Conservation (phyloP, 2,888 invertebrate species). For the Ariolimax columbianus region DNA sequence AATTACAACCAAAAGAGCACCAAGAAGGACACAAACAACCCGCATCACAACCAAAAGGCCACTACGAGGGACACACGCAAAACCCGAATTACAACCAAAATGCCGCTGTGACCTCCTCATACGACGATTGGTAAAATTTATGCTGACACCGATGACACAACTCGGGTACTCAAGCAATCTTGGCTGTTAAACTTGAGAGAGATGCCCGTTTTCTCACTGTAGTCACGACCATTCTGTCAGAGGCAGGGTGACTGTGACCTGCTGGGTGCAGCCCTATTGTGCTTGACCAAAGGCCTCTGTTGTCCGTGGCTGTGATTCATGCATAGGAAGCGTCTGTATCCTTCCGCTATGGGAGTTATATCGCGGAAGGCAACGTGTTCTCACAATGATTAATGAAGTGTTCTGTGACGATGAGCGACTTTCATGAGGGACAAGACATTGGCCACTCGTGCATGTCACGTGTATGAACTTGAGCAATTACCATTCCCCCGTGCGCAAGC, state of each 20-base stretch:
- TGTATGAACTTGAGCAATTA: constrained; percentile 10
- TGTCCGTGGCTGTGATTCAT: neutral
- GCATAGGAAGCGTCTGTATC: neutral
- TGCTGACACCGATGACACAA: too few species aligned
- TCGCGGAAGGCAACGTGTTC: neutral
- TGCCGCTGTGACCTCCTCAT: too few species aligned
- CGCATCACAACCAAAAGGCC: too few species aligned
- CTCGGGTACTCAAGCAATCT: too few species aligned
- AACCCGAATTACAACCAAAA: too few species aligned
- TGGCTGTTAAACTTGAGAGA: too few species aligned
- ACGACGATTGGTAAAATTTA: too few species aligned
- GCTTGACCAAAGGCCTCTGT: neutral
- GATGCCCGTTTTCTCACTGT: too few species aligned
- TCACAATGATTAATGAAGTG: constrained; percentile 16
- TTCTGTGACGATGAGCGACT: neutral
- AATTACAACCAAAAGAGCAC: too few species aligned
- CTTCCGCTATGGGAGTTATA: neutral
- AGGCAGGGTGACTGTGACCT: neutral
- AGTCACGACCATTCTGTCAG: neutral
- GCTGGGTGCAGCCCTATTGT: neutral
- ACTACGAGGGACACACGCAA: too few species aligned
- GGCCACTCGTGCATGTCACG: constrained; percentile 10
- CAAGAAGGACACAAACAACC: too few species aligned
- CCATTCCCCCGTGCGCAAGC: neutral
- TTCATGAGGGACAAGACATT: neutral